These are phyloP conservation scores for Orthosia gracilis DNA, from an alignment of 2,888 invertebrate genomes.

Conservation along the genomic window DNA sequence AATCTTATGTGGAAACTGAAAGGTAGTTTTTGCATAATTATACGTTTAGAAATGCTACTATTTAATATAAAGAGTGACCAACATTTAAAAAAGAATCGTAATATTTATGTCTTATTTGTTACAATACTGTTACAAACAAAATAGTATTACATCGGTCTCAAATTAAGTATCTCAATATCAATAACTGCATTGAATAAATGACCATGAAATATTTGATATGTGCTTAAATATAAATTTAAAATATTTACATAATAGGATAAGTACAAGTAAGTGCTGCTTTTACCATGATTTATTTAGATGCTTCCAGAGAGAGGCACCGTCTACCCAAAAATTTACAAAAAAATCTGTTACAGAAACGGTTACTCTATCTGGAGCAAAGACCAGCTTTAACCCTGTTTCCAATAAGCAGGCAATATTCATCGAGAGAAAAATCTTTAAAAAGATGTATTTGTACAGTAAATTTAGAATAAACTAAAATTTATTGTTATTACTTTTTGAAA, in stretches of 20 bases:
- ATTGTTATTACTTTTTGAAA: background rate
- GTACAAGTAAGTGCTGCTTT: slow-evolving; percentile 27
- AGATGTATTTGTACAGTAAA: background rate
- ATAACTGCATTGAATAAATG: slow-evolving; percentile 5
- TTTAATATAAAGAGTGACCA: background rate
- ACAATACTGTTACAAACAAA: background rate
- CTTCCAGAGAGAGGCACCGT: background rate
- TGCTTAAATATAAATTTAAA: slow-evolving; percentile 19
- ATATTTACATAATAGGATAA: slow-evolving; percentile 22
- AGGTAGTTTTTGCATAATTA: background rate
- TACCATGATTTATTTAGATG: slow-evolving; percentile 1
- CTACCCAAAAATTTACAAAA: too few relatives aligned
- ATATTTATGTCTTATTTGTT: slow-evolving; percentile 10
- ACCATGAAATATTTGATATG: slow-evolving; percentile 3
- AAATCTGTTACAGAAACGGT: background rate
- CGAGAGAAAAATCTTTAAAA: background rate
- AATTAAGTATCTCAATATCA: background rate
- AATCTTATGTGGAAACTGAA: background rate
- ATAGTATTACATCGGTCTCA: background rate
- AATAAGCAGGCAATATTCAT: background rate
- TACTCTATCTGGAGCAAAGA: slow-evolving; percentile 1
- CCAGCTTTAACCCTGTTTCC: slow-evolving; percentile 30
- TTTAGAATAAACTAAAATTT: background rate
- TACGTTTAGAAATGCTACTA: background rate
- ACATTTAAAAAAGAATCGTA: background rate